Evolutionary conservation across 2,888 invertebrate genomes (phyloP).

Genomic region (Diadegma fenestrale): DNA sequence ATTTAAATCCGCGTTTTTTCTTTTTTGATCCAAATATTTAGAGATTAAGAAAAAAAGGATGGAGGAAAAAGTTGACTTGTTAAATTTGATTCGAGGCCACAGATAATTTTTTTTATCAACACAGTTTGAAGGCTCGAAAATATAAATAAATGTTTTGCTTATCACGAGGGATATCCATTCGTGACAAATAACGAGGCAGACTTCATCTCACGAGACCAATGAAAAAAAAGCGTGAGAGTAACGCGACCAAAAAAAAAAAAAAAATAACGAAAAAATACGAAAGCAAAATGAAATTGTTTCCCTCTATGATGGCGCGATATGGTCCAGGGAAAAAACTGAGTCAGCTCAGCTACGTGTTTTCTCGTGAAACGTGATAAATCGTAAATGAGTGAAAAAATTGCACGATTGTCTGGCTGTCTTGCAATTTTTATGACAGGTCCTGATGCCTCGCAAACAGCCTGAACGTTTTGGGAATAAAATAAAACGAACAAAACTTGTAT

Average conservation of each 20-base stretch:
- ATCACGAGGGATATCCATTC: neutral
- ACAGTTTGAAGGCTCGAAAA: slow-evolving; percentile 1
- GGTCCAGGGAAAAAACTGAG: slow-evolving; percentile 32
- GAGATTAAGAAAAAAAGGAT: neutral
- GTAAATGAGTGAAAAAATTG: slow-evolving; percentile 51
- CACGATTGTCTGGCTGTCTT: slow-evolving; percentile 37
- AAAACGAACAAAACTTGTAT: neutral
- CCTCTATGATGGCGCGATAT: slow-evolving; percentile 28
- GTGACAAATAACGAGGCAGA: neutral
- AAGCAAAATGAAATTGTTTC: slow-evolving; percentile 2
- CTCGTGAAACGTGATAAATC: slow-evolving; percentile 63
- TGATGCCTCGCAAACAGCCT: slow-evolving; percentile 19
- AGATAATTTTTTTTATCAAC: neutral
- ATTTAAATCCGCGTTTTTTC: neutral
- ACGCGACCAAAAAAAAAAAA: neutral
- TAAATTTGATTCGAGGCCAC: neutral
- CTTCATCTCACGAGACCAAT: slow-evolving; percentile 3
- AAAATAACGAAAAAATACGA: neutral
- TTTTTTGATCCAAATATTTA: neutral
- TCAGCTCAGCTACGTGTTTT: slow-evolving; percentile 49
- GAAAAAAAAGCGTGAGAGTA: slow-evolving; percentile 11
- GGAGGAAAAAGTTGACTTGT: neutral
- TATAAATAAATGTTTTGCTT: slow-evolving; percentile 7
- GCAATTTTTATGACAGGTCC: slow-evolving; percentile 41
- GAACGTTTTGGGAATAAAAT: slow-evolving; percentile 1